These are phyloP conservation scores for Aproaerema taeniolella DNA, from an alignment of 2,888 invertebrate genomes.

Conservation along the genomic window DNA sequence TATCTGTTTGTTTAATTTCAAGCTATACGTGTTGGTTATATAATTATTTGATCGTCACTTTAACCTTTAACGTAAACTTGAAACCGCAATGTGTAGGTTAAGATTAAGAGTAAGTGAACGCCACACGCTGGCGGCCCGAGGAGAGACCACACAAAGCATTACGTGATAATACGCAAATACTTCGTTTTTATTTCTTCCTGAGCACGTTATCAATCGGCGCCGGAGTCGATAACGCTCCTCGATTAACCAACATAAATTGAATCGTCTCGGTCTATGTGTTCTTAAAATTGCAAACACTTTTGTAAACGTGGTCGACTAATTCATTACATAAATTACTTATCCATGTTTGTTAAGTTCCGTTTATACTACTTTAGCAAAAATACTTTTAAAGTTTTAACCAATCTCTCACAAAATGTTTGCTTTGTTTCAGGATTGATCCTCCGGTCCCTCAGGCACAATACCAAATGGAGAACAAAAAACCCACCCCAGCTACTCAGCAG, in stretches of 20 bases:
- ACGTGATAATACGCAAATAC: conserved; percentile 32
- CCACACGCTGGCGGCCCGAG: not conserved
- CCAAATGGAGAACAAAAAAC: conserved; percentile 82
- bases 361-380: no score
- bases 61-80: no score
- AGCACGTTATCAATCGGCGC: conserved; percentile 39
- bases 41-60: no score
- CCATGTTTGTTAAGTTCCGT: no score
- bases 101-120: not conserved
- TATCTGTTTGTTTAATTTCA: no score
- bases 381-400: no score
- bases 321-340: not conserved
- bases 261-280: conserved; percentile 37
- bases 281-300: conserved; percentile 29
- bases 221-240: conserved; percentile 43
- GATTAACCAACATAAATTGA: conserved; percentile 48
- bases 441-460: conserved; percentile 79
- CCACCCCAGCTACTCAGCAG: conserved; percentile 73
- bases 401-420: no score
- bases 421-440: conserved; percentile 83
- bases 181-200: conserved; percentile 29
- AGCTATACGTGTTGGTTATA: no score
- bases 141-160: conserved; percentile 12
- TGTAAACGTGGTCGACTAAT: conserved; percentile 34
- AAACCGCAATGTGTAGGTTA: no score